Conservation (phyloP, 2,797 vertebrate genomes). For the Limosa lapponica region DNA sequence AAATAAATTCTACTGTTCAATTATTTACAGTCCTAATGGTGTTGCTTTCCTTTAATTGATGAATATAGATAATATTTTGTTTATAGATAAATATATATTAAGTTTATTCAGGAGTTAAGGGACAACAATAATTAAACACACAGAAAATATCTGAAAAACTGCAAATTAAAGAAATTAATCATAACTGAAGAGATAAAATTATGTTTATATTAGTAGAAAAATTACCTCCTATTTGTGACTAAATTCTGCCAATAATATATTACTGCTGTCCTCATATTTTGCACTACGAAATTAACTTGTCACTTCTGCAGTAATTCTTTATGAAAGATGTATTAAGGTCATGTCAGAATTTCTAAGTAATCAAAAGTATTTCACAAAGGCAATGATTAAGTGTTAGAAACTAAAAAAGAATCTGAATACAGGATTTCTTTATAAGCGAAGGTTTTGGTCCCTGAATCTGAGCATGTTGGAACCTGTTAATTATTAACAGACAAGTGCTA, state of each 20-base stretch:
- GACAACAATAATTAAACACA: constrained; percentile 1
- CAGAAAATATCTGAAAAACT: background rate
- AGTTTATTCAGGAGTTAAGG: background rate
- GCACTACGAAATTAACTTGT: constrained; percentile 14
- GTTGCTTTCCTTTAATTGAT: constrained; percentile 20
- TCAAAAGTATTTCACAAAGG: constrained; percentile 27
- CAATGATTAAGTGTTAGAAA: background rate
- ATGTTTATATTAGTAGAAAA: background rate
- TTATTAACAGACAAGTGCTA: background rate
- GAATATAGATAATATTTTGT: background rate
- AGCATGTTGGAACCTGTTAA: background rate
- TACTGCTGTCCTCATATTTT: background rate
- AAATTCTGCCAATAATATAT: background rate
- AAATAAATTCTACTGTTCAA: constrained; percentile 3
- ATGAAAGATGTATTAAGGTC: background rate
- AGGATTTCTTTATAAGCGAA: background rate
- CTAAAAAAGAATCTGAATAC: background rate
- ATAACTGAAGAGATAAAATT: background rate
- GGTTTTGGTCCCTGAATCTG: background rate
- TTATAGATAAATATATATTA: background rate
- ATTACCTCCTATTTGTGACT: background rate
- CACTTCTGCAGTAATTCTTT: background rate
- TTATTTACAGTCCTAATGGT: constrained; percentile 9
- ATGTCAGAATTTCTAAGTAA: constrained; percentile 12
- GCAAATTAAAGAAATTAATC: background rate